Percentiles rank a stretch among this genome's conserved stretches.
phyloP scores from a whole-genome alignment of 92 coral and sea anemone genomes.

The Epizoanthus stellaris region DNA sequence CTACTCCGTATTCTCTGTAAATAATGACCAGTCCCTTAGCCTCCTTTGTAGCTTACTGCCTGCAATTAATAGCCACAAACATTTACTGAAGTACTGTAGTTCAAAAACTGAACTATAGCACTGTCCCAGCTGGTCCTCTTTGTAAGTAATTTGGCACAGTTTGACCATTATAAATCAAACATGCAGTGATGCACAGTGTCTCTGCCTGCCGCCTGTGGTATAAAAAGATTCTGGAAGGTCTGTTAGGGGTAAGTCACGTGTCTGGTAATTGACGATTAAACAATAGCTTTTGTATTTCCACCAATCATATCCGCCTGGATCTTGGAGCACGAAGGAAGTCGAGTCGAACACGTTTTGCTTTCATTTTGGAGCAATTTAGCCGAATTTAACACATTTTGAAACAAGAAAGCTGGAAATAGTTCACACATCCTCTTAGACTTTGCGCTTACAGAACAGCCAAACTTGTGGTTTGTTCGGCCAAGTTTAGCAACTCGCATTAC shows the following conservation, averaged over 20 bases:
- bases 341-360: not conserved
- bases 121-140: too few relatives aligned
- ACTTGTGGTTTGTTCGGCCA: not conserved
- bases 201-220: too few relatives aligned
- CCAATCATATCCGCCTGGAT: slow-evolving; percentile 31
- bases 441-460: not conserved
- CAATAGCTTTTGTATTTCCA: slow-evolving; percentile 26
- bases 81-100: too few relatives aligned
- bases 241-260: slow-evolving; percentile 5
- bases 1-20: too few relatives aligned
- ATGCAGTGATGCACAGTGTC: too few relatives aligned
- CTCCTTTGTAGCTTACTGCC: too few relatives aligned
- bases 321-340: too few relatives aligned
- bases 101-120: too few relatives aligned
- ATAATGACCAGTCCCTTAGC: too few relatives aligned
- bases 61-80: too few relatives aligned
- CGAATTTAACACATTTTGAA: not conserved
- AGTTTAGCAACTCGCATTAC: not conserved
- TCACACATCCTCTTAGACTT: not conserved
- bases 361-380: not conserved
- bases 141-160: too few relatives aligned
- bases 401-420: not conserved
- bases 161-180: too few relatives aligned
- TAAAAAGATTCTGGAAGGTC: not conserved
- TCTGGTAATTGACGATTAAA: not conserved